Base-by-base conservation (phyloP, 2,113 vertebrate species). In the Thamnophis sirtalis region DNA sequence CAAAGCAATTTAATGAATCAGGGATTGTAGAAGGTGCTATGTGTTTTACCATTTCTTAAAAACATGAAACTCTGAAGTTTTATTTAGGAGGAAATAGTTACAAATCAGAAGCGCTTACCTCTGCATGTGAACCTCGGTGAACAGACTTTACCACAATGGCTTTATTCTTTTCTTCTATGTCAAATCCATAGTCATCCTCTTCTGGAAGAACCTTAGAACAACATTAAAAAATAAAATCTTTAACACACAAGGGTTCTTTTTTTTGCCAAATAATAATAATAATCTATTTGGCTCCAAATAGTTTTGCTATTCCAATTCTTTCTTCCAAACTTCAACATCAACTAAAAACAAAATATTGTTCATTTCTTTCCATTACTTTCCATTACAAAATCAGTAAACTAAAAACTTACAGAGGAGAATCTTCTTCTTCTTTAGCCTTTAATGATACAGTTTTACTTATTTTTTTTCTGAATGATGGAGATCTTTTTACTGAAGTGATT, bases 121-220 rank as follows among this genome's bases (percentile, higher is more conserved):
- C 99, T 0, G 99, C 99, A 93, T 98, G 97, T 22, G 99, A 99
- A 89, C 99, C 99, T 93, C 97, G 97, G 96, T 97, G 98, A 95
- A 99, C 98, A 15, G 98, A 98, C 96, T 98, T 99, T 96, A 99
- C 99, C 95, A 99, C 95, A 28, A 99, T 97, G 1, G 97, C 97
- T 96, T 99, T 99, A 97, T 99, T 99, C 97, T 98, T 99, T 96
- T 99, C 99, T 96, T 99, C 99, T 0, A 99, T 98, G 93, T 99
- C 98, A 89, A 99, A 99, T 92, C 99, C 99, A 0, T 99, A 99
- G 96, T 98, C 98, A 4, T 99, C 98, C 93, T 99, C 99, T 97
- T 98, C 98, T 0, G 99, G 99, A 91, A 98, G 97, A 96, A 99
- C 98, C 99, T 99, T 94, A 4, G 68, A 93, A n/a, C 94, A 49